Percentiles rank a stretch among this genome's conserved stretches.
Conservation (phyloP, 1,140 invertebrate species). For the Zophobas atratus region DNA sequence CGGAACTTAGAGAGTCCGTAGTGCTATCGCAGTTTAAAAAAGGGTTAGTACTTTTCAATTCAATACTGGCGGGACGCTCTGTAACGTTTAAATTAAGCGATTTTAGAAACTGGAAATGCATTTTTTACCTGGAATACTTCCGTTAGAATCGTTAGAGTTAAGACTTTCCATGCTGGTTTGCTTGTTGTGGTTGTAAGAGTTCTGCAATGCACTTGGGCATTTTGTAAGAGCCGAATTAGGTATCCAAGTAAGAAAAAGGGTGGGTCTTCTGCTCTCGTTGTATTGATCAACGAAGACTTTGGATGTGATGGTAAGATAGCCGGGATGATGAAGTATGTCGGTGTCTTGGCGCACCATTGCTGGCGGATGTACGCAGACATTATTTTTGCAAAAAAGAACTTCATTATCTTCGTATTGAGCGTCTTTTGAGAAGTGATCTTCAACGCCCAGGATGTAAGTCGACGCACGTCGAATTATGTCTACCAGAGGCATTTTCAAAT, state of each 20-base stretch:
- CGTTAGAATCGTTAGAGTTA: conserved; percentile 63
- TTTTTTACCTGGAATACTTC: conserved; percentile 35
- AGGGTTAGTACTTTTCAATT: conserved; percentile 66
- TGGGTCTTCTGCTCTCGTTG: conserved; percentile 81
- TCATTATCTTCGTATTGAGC: conserved; percentile 84
- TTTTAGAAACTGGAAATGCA: neutral
- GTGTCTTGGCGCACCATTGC: conserved; percentile 83
- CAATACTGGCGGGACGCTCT: conserved; percentile 56
- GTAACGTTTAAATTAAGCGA: neutral
- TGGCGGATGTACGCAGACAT: conserved; percentile 96
- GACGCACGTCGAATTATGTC: conserved; percentile 83
- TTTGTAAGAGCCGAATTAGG: conserved; percentile 91
- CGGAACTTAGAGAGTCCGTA: conserved; percentile 58
- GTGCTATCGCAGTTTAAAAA: conserved; percentile 64
- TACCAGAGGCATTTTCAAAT: conserved; percentile 78
- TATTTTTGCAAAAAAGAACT: conserved; percentile 91
- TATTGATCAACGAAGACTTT: conserved; percentile 82
- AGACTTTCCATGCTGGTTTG: conserved; percentile 64
- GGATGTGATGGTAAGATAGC: conserved; percentile 90
- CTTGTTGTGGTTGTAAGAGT: conserved; percentile 62
- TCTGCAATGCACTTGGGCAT: conserved; percentile 77
- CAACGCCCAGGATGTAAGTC: conserved; percentile 81
- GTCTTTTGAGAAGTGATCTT: conserved; percentile 73
- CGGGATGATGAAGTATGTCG: conserved; percentile 90
- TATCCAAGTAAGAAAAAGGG: conserved; percentile 93